Evolutionary conservation across 2,888 invertebrate species (phyloP).

Genomic region (Metalampra italica): DNA sequence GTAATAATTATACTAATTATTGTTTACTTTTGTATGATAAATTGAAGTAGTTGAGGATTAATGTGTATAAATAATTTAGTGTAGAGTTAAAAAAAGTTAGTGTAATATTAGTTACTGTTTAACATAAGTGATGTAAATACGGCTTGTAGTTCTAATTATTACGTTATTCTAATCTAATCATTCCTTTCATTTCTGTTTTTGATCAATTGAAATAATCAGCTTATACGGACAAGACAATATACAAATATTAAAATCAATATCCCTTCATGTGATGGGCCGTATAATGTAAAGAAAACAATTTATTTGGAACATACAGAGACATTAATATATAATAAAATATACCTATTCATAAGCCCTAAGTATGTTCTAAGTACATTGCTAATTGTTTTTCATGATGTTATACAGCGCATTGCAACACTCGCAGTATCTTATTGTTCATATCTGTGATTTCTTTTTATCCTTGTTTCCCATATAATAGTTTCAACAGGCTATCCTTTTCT

Average conservation of each 20-base stretch:
- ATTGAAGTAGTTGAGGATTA: constrained; percentile 19
- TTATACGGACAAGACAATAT: too few relatives aligned
- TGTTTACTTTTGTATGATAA: constrained; percentile 10
- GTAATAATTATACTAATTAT: constrained; percentile 1
- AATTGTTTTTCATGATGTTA: neutral
- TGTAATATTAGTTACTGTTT: neutral
- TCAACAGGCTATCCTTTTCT: neutral
- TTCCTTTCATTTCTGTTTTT: neutral
- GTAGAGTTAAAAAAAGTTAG: neutral
- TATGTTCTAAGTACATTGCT: too few relatives aligned
- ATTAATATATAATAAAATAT: too few relatives aligned
- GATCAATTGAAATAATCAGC: neutral
- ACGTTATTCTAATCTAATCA: neutral
- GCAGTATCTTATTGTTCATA: neutral
- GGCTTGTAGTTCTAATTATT: neutral
- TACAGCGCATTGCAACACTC: neutral
- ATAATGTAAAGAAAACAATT: too few relatives aligned
- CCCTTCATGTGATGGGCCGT: neutral
- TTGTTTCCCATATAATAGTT: neutral
- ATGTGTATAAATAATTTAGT: constrained; percentile 13
- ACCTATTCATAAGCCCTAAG: too few relatives aligned
- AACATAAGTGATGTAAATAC: constrained; percentile 1
- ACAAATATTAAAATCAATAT: neutral
- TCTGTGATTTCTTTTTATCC: neutral
- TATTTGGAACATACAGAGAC: too few relatives aligned